Base-by-base conservation (phyloP, 2,113 vertebrate genomes). In the Rhegmatorhina hoffmannsi region DNA sequence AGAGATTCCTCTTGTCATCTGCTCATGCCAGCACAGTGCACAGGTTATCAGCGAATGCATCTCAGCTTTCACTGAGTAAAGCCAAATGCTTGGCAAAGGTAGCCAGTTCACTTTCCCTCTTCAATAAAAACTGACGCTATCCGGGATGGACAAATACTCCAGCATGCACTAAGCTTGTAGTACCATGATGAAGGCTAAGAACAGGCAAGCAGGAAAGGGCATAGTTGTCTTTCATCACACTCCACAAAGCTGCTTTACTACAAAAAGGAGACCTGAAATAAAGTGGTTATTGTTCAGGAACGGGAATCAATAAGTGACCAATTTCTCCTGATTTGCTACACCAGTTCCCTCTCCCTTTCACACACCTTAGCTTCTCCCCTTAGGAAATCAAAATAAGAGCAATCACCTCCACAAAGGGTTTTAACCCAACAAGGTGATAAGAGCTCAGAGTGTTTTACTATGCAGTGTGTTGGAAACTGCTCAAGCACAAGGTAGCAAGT, bases 11-110 rank as follows among this genome's bases (percentile, higher is more conserved):
- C 62, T 38, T 76, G 67, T 80, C 46, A 69, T 23, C 19, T 4
- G 29, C 33, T 84, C 4, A 0, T 2, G 26, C 43, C 84, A 95
- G 68, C 4, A 1, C 43, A 69, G 58, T 0, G 0, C 36, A 13
- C 52, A 18, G 44, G n/a, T 59, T 86, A 91, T 68, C 68, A 64
- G 33, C 1, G 18, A 84, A 31, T 1, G 2, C 18, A 20, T 29
- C 63, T 68, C 67, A 49, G 24, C 11, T 28, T 50, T 36, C 52
- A 17, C 1, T 3, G 3, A 38, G 23, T 44, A 82, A 87, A 83
- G 60, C 38, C 2, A 1, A 91, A 52, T 11, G 31, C 49, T 60
- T 0, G 0, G 63, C 63, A 68, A 84, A 90, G 43, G 36, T 43
- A 66, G 67, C 3, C 70, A 66, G 70, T 20, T 92, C 38, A 29